Conservation (phyloP, 2,113 vertebrate genomes). For the Oryzias javanicus region DNA sequence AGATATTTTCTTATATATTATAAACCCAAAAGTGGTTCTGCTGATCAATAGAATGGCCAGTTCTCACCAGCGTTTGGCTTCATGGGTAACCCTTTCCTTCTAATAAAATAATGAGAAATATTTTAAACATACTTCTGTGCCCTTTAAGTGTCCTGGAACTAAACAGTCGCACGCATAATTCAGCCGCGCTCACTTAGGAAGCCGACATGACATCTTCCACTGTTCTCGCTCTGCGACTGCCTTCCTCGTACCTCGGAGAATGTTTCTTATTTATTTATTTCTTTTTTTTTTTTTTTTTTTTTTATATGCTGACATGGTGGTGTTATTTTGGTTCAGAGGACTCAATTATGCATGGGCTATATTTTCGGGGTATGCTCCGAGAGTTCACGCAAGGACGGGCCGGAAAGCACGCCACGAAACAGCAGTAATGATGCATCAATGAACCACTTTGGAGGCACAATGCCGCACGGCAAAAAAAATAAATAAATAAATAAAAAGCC, state of each 20-base stretch:
- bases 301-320: conserved; percentile 18
- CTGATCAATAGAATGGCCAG: no score
- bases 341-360: conserved; percentile 58
- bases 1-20: no score
- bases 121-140: conserved; percentile 7
- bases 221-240: conserved; percentile 32
- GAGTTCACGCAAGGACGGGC: conserved; percentile 48
- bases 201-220: conserved; percentile 52
- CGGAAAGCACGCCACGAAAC: conserved; percentile 20
- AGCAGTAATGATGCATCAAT: conserved; percentile 26
- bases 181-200: conserved; percentile 18
- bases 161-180: conserved; percentile 21
- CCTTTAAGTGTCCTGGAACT: conserved; percentile 34
- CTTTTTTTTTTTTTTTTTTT: no score
- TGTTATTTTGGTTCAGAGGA: conserved; percentile 50
- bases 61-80: no score
- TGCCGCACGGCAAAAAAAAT: neutral
- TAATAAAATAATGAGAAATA: conserved; percentile 15
- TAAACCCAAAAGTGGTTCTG: no score
- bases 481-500: neutral
- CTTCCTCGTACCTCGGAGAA: conserved; percentile 37
- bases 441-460: conserved; percentile 18
- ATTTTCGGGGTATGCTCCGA: conserved; percentile 44
- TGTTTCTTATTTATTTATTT: conserved; percentile 12
- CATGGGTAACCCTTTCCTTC: no score